A percentile compares a stretch with the other conserved stretches of the same genome.
These are phyloP conservation scores for Beris morrisii DNA, from an alignment of 2,888 invertebrate genomes.

Conservation along the genomic window DNA sequence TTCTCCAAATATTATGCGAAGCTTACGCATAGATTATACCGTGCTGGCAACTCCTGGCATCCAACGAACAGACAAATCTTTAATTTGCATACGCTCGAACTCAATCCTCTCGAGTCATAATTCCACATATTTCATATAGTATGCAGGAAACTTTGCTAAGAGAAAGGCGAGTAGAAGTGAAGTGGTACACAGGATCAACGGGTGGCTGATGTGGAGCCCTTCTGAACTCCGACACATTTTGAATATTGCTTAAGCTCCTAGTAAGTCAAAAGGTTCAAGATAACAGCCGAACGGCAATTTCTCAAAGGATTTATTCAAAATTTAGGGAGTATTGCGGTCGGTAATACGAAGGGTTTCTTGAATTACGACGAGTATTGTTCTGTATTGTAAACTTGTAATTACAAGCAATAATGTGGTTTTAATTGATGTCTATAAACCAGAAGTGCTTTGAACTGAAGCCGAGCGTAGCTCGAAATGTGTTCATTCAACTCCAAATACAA, in stretches of 20 bases:
- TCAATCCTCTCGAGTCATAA: slow-evolving; percentile 24
- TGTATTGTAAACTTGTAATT: slow-evolving; percentile 27
- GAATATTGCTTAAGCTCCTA: slow-evolving; percentile 26
- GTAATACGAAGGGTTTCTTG: neutral
- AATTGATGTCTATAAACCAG: neutral
- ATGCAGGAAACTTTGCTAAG: neutral
- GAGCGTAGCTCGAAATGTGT: too few relatives aligned
- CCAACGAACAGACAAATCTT: slow-evolving; percentile 20
- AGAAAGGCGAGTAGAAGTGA: neutral
- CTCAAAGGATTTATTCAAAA: slow-evolving; percentile 16
- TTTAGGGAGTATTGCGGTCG: neutral
- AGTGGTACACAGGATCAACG: neutral
- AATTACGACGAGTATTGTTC: slow-evolving; percentile 20
- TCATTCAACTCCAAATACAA: too few relatives aligned
- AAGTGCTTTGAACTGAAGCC: too few relatives aligned
- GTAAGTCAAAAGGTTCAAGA: neutral
- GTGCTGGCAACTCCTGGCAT: neutral
- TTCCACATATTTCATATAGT: slow-evolving; percentile 1
- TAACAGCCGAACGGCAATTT: slow-evolving; percentile 17
- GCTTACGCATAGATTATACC: slow-evolving; percentile 13
- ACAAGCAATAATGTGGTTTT: slow-evolving; percentile 28
- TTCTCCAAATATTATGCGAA: slow-evolving; percentile 9
- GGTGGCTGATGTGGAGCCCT: neutral
- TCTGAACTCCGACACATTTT: slow-evolving; percentile 18
- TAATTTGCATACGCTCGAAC: slow-evolving; percentile 26